Evolutionary conservation across 2,888 invertebrate genomes (phyloP), one percentile per base, ranked within the genome.

Genomic region (Microplitis manilae): DNA sequence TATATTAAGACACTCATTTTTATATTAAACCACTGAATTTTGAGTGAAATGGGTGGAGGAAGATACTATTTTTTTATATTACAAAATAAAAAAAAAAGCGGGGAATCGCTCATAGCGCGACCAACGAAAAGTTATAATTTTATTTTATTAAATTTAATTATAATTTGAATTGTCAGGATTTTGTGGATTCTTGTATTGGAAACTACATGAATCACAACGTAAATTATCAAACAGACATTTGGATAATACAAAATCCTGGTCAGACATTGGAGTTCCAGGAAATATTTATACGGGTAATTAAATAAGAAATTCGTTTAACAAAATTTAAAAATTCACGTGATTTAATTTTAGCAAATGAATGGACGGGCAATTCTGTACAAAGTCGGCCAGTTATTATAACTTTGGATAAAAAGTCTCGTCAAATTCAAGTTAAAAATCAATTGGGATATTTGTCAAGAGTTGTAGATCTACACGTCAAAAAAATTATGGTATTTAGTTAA

Each of bases 361-460:
- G 91, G 91, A 84, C 88, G 60, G 90, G 90, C 5, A 82, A 78
- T 9, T 88, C 86, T 79, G 83, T 86, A 69, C 87, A 88, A 2
- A 71, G 83, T 41, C 88, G 90, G 79, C 86, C 84, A 69, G 89
- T 91, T n/a, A 86, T 90, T 41, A 78, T 92, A 15, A 82, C 87
- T 60, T 80, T 91, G 30, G 87, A 90, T 77, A 67, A 81, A n/a
- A 80, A 80, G 39, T 85, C 82, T 62, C 88, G 87, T 73, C 88
- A 90, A 59, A 83, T 91, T 20, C 88, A 90, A 81, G 86, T 91
- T 2, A 85, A 88, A 78, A 89, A 87, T 78, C 87, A 89, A 68
- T 83, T 86, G 68, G 91, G 91, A 17, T 84, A 85, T 9, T 79
- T 90, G 0, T 81, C 91, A 60, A 87, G 92, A 75, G 90, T 89